These are phyloP conservation scores for Xyrichtys novacula DNA, from an alignment of 2,797 vertebrate genomes.

Conservation along the genomic window DNA sequence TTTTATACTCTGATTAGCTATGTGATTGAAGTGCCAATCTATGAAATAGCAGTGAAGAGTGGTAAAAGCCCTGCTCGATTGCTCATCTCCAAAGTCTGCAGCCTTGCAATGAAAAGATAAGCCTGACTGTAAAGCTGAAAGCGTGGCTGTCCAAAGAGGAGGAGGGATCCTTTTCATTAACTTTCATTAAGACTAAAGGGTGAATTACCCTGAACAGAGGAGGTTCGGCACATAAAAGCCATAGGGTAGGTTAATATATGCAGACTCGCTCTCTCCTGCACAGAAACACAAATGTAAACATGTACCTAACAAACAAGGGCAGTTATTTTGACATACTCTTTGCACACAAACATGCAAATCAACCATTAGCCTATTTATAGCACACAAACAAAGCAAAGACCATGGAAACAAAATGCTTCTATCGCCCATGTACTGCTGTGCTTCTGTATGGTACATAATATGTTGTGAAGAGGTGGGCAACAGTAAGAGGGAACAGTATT, in stretches of 20 bases:
- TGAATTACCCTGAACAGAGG: conserved; percentile 54
- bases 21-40: conserved; percentile 62
- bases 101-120: conserved; percentile 53
- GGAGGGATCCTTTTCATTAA: conserved; percentile 70
- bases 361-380: conserved; percentile 1
- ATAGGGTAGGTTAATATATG: conserved; percentile 23
- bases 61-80: conserved; percentile 52
- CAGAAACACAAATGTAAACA: conserved; percentile 17
- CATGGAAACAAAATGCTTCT: conserved; percentile 37
- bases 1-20: conserved; percentile 62
- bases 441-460: conserved; percentile 24
- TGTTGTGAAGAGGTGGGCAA: conserved; percentile 41
- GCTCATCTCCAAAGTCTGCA: conserved; percentile 63
- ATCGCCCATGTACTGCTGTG: conserved; percentile 30
- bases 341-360: conserved; percentile 13
- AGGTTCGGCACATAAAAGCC: conserved; percentile 54
- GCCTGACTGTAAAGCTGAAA: conserved; percentile 48
- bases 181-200: conserved; percentile 72
- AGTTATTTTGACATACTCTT: conserved; percentile 10
- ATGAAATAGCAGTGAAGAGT: conserved; percentile 56
- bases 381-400: conserved; percentile 24
- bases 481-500: conserved; percentile 24
- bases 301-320: conserved; percentile 15
- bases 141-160: conserved; percentile 43
- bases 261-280: conserved; percentile 22